phyloP scores from a whole-genome alignment of 2,888 invertebrate species.

The Galerucella nymphaeae region DNA sequence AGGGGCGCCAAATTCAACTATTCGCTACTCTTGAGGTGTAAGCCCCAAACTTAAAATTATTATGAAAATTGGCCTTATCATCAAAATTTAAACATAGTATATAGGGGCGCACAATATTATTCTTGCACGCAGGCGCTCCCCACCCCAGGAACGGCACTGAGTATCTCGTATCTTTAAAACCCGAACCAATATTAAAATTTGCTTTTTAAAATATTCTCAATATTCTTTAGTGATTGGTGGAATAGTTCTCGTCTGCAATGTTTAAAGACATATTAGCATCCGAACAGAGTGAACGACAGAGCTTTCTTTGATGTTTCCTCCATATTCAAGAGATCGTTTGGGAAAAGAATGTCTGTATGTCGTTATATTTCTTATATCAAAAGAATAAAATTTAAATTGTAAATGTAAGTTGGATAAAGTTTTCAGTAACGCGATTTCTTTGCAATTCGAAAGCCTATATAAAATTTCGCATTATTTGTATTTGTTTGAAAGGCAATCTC shows the following conservation, averaged over 20 bases:
- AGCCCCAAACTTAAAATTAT: too few relatives aligned
- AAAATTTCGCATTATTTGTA: conserved; percentile 26
- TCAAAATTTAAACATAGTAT: too few relatives aligned
- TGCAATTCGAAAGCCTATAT: conserved; percentile 23
- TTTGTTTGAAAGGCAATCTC: conserved; percentile 12
- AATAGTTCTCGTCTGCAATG: not conserved
- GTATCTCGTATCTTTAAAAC: not conserved
- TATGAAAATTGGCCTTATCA: too few relatives aligned
- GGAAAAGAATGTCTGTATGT: conserved; percentile 41
- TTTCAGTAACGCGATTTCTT: conserved; percentile 28
- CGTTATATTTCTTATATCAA: conserved; percentile 45
- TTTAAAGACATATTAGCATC: conserved; percentile 23
- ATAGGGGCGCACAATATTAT: too few relatives aligned
- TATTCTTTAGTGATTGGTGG: conserved; percentile 1
- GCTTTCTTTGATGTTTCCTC: conserved; percentile 28
- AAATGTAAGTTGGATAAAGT: conserved; percentile 43
- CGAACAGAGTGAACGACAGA: conserved; percentile 16
- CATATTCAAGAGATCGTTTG: conserved; percentile 31
- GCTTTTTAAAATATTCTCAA: not conserved
- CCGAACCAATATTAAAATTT: not conserved
- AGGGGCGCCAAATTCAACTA: too few relatives aligned
- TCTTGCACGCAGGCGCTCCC: too few relatives aligned
- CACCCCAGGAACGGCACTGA: too few relatives aligned
- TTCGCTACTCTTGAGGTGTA: too few relatives aligned
- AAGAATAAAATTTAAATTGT: conserved; percentile 47